A percentile compares a stretch with the other conserved stretches of the same genome.
Conservation (phyloP, 2,113 vertebrate species). For the Tachysurus fulvidraco region DNA sequence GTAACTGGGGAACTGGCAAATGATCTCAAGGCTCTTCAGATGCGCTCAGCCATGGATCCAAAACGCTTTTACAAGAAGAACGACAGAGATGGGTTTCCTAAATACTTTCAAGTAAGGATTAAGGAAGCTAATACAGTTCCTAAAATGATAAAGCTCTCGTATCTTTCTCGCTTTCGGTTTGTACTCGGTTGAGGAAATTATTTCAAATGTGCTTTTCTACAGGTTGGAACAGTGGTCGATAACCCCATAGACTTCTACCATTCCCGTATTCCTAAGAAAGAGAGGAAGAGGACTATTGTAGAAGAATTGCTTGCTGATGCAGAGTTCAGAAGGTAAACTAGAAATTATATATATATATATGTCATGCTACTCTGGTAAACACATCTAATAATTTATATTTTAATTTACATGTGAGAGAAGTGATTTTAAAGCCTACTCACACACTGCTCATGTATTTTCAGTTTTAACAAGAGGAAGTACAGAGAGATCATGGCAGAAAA, state of each 20-base stretch:
- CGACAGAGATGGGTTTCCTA: slow-evolving; percentile 90
- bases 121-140: not conserved
- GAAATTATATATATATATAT: not conserved
- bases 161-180: not conserved
- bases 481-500: slow-evolving; percentile 86
- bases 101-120: slow-evolving; percentile 89
- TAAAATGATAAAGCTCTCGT: not conserved
- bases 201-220: slow-evolving; percentile 21
- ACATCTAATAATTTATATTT: not conserved
- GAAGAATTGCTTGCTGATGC: slow-evolving; percentile 92
- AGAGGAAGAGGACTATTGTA: slow-evolving; percentile 94
- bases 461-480: slow-evolving; percentile 91
- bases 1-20: slow-evolving; percentile 86
- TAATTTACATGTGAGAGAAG: too few species aligned
- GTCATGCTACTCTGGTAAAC: not conserved
- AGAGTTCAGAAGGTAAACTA: slow-evolving; percentile 85
- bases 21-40: slow-evolving; percentile 87
- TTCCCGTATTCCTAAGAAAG: slow-evolving; percentile 90
- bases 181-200: not conserved
- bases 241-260: slow-evolving; percentile 91
- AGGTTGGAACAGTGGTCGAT: slow-evolving; percentile 92
- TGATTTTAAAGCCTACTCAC: not conserved
- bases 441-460: slow-evolving; percentile 59
- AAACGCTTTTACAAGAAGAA: slow-evolving; percentile 99
- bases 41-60: slow-evolving; percentile 88